These are phyloP conservation scores for Staurois parvus DNA, from an alignment of 2,797 vertebrate genomes.

Conservation along the genomic window DNA sequence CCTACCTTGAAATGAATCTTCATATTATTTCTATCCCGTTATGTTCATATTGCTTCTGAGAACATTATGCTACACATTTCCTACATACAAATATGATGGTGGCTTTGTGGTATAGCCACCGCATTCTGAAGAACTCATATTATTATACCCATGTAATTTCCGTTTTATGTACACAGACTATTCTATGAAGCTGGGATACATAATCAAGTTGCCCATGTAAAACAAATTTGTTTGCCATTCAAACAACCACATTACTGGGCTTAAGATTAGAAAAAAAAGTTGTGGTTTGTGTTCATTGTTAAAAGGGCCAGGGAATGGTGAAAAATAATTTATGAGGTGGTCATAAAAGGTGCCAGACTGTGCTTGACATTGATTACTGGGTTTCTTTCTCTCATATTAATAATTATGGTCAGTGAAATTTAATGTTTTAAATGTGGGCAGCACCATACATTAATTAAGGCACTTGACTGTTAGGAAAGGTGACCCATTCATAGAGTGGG, in stretches of 20 bases:
- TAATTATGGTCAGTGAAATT: slow-evolving; percentile 70
- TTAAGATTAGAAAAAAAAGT: slow-evolving; percentile 49
- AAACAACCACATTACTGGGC: slow-evolving; percentile 57
- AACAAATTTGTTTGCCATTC: slow-evolving; percentile 58
- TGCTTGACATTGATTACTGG: slow-evolving; percentile 58
- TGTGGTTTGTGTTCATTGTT: slow-evolving; percentile 56
- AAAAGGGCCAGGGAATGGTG: slow-evolving; percentile 31
- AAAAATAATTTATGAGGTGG: slow-evolving; percentile 61
- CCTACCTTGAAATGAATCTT: not conserved
- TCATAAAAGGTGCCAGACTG: slow-evolving; percentile 62
- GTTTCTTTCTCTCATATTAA: slow-evolving; percentile 63
- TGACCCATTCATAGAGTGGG: slow-evolving; percentile 69
- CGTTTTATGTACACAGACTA: slow-evolving; percentile 43
- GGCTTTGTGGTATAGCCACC: slow-evolving; percentile 55
- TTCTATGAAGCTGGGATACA: slow-evolving; percentile 29
- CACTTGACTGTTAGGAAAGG: slow-evolving; percentile 70
- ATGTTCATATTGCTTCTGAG: slow-evolving; percentile 26
- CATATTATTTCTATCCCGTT: slow-evolving; percentile 14
- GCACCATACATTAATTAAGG: slow-evolving; percentile 71
- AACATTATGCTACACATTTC: slow-evolving; percentile 33
- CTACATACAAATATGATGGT: slow-evolving; percentile 40
- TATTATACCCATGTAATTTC: slow-evolving; percentile 58
- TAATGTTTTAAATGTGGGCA: slow-evolving; percentile 64
- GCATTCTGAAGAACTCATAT: slow-evolving; percentile 36
- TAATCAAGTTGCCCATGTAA: slow-evolving; percentile 39